Base-by-base conservation (phyloP, 1,140 invertebrate species). In the Apis florea region DNA sequence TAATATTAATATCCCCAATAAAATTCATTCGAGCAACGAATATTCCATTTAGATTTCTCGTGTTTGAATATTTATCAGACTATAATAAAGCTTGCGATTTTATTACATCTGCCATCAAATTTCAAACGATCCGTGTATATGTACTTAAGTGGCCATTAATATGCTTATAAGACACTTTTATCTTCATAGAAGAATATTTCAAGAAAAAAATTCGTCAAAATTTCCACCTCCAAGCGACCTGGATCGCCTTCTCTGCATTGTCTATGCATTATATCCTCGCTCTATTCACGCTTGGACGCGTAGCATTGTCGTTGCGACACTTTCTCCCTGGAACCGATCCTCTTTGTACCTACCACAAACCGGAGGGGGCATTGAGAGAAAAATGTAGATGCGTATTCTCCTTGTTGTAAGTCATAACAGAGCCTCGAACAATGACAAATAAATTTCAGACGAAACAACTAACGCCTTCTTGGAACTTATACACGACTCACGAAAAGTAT, bases 391-490 rank as follows among this genome's bases (percentile, higher is more conserved):
- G 54, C 67, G 49, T 79, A 49, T 66, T n/a, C 54, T 6, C 19
- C 51, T 47, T 6, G 13, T 19, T 13, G 66, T 61, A 66, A 74
- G 70, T 74, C 79, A 67, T 66, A 75, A 71, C 51, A 61, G 2
- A 13, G 61, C 19, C n/a, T 6, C 13, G 79, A 67, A 81, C 79
- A 75, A 75, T 81, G 72, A 81, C 71, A 75, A 75, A 81, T 81
- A 81, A 81, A 81, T 81, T 75, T 75, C 63, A 40, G 71, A 51
- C 6, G 63, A 72, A 73, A 66, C 47, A 26, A 74, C 69, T 75
- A 75, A 66, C 79, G 68, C 66, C 40, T 67, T 81, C 70, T 56
- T 13, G 53, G 71, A 75, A 73, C 19, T 17, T 17, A 24, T n/a
- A 58, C n/a, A 21, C 51, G 24, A 54, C 13, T 6, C 11, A 70